A percentile compares a stretch with the other conserved stretches of the same genome.
Evolutionary conservation across 2,797 vertebrate species (phyloP).

Genomic region (Aeoliscus strigatus): DNA sequence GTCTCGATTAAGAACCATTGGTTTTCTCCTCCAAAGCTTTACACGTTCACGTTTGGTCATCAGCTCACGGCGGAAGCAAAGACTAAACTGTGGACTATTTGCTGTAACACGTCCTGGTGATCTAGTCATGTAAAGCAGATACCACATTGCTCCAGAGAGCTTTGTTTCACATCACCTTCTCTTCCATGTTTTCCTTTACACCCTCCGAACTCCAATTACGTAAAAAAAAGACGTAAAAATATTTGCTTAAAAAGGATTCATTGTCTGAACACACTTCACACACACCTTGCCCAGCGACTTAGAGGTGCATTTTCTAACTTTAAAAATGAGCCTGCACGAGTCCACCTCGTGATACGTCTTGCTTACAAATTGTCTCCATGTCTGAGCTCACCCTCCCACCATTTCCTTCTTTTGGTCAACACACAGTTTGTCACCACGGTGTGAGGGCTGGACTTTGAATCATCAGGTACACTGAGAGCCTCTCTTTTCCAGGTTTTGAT

Average conservation of each 20-base stretch:
- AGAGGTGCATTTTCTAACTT: background rate
- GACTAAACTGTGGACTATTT: conserved; percentile 1
- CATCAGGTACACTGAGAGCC: no score
- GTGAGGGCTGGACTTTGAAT: no score
- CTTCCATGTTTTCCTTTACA: background rate
- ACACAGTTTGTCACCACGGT: no score
- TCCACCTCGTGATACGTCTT: no score
- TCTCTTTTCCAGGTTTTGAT: no score
- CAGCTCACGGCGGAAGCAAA: conserved; percentile 44
- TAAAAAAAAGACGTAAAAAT: conserved; percentile 23
- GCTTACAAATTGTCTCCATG: no score
- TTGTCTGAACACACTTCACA: conserved; percentile 32
- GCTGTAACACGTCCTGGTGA: conserved; percentile 6
- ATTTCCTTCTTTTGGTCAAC: no score
- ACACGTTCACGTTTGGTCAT: conserved; percentile 62
- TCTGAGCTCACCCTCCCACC: no score
- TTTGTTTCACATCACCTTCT: conserved; percentile 6
- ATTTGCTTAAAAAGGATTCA: conserved; percentile 20
- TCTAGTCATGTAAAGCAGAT: conserved; percentile 3
- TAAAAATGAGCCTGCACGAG: background rate
- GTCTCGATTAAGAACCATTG: conserved; percentile 25
- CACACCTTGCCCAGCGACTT: conserved; percentile 28
- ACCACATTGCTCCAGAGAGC: conserved; percentile 1
- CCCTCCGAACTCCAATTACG: conserved; percentile 12
- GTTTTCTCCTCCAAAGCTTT: conserved; percentile 48